A percentile compares a stretch with the other conserved stretches of the same genome.
Evolutionary conservation across 2,888 invertebrate genomes (phyloP).

Genomic region (Amphipyra tragopoginis): DNA sequence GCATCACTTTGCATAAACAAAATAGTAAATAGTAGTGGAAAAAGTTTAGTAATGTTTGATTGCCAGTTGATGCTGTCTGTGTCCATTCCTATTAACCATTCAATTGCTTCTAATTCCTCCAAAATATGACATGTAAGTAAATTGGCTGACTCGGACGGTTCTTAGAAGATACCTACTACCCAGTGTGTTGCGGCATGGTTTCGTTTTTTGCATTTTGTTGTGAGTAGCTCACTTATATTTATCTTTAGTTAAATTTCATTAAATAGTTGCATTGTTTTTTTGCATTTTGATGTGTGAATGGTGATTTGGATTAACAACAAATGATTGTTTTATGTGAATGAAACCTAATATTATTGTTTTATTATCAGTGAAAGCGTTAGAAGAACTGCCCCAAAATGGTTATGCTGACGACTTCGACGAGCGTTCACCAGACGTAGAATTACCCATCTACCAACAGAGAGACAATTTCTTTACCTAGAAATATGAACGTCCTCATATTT

Average conservation of each 20-base stretch:
- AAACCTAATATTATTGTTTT: slow-evolving; percentile 28
- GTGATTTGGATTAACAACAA: slow-evolving; percentile 41
- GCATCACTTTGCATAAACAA: slow-evolving; percentile 8
- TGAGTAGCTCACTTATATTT: slow-evolving; percentile 78
- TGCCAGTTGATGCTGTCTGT: slow-evolving; percentile 28
- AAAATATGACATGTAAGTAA: slow-evolving; percentile 60
- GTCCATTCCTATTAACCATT: slow-evolving; percentile 14
- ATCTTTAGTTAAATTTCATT: slow-evolving; percentile 55
- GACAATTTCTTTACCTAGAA: slow-evolving; percentile 94
- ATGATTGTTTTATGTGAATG: neutral
- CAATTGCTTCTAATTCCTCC: slow-evolving; percentile 36
- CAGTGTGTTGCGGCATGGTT: slow-evolving; percentile 86
- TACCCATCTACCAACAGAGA: slow-evolving; percentile 96
- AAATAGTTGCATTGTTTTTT: slow-evolving; percentile 68
- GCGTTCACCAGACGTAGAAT: slow-evolving; percentile 93
- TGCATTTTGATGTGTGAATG: slow-evolving; percentile 63
- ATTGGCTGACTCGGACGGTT: slow-evolving; percentile 77
- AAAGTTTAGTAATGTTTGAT: neutral
- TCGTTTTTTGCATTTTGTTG: slow-evolving; percentile 88
- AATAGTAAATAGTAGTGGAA: neutral
- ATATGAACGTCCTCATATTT: neutral
- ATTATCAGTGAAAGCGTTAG: slow-evolving; percentile 93
- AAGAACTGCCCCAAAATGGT: slow-evolving; percentile 91
- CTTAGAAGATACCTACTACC: slow-evolving; percentile 74
- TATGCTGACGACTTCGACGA: slow-evolving; percentile 92